These are phyloP conservation scores for Vidua chalybeata DNA, from an alignment of 2,113 vertebrate species.

Conservation along the genomic window DNA sequence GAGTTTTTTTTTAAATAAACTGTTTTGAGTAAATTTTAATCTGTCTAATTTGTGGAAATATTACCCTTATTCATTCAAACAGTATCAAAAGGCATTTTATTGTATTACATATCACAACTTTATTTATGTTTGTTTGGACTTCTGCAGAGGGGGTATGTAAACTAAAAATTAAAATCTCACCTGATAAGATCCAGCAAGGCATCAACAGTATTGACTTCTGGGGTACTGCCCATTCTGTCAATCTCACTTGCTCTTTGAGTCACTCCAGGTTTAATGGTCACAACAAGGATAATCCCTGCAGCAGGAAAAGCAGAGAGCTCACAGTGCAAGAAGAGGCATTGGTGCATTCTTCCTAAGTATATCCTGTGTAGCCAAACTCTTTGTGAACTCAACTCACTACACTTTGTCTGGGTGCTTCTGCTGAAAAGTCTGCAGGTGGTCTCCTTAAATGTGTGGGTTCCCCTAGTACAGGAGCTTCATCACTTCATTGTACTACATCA, in stretches of 20 bases:
- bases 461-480: neutral
- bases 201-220: conserved; percentile 91
- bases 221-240: conserved; percentile 84
- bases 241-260: conserved; percentile 85
- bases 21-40: neutral
- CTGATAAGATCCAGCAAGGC: conserved; percentile 94
- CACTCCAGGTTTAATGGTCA: conserved; percentile 92
- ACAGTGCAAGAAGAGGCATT: neutral
- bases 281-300: conserved; percentile 91
- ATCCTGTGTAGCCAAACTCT: neutral
- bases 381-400: neutral
- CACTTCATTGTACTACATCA: neutral
- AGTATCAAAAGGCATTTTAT: neutral
- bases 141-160: neutral
- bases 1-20: neutral
- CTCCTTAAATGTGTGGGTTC: neutral
- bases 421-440: neutral
- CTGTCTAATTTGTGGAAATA: neutral
- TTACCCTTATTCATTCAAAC: neutral
- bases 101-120: neutral
- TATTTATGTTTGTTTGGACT: neutral
- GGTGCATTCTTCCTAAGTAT: neutral
- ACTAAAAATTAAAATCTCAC: conserved; percentile 65
- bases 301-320: neutral
- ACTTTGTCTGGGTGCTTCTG: neutral